Evolutionary conservation across 2,888 invertebrate species (phyloP), one percentile per base, ranked within the genome.

Genomic region (Himalopsyche japonica): DNA sequence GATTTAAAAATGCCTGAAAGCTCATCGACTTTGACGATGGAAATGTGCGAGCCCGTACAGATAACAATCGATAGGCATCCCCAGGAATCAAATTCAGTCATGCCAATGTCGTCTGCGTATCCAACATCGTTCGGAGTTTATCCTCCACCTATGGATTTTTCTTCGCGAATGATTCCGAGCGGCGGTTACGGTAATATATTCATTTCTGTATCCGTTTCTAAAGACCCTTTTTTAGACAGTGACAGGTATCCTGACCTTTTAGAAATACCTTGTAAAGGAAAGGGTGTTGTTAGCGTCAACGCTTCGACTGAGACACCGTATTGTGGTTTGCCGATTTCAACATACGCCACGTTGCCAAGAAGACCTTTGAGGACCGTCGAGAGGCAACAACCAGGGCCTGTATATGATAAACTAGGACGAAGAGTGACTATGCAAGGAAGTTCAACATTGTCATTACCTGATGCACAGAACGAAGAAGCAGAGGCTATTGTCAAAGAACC

Each of bases 161-260:
- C 92, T 49, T 91, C 91, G 24, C 91, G 91, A 86, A 88, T 91
- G 81, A 88, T 93, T 64, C 92, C 93, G 30, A 91, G 93, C 12
- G 93, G 93, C n/a, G 92, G 93, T 49, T 93, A 93, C 89, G 94
- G 94, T 82, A 95, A 95, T 89, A 95, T 95, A 87, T 95, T 95
- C 90, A 95, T 95, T 88, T 95, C 95, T 86, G 95, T 95, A 80
- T 94, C 95, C 18, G 93, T 95, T 88, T 94, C 94, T 87, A 94
- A 95, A 89, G 95, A 95, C 88, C 93, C 94, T 88, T 91, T 92
- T 82, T 89, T 93, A 86, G 92, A 92, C 88, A 92, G 93, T 78
- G 93, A 93, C 87, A 93, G 95, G 89, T 95, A 95, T 90, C 95
- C 95, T 76, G 95, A 95, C 89, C 91, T 95, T 86, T 90, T 95